Evolutionary conservation across 2,797 vertebrate species (phyloP), one percentile per base, ranked within the genome.

Genomic region (Macroramphosus scolopax): DNA sequence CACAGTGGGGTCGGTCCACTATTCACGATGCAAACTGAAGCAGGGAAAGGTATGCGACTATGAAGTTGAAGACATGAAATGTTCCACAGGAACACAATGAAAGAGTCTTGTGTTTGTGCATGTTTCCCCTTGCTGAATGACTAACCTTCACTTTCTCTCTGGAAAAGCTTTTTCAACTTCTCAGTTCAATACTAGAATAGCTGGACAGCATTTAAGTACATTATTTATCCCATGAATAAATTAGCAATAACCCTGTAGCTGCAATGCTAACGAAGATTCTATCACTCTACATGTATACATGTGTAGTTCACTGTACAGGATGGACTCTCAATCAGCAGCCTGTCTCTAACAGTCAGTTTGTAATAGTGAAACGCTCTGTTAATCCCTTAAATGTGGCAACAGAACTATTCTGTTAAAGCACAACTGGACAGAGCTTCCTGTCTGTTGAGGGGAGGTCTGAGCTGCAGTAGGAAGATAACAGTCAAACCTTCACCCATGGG

Each of bases 401-500:
- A 39, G 22, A 46, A 36, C 12, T 63, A 40, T 51, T 38, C 39
- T 24, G 44, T 63, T 26, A 78, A 60, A 36, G 24, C 48, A 37
- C 42, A 51, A 47, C 31, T 16, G 24, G 62, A 46, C 45, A 58
- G 59, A 68, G 49, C 48, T 82, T 83, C 81, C 82, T 84, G 78
- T 78, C 63, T 29, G 53, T 55, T 39, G 32, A 37, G 33, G 38
- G 38, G 50, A 4, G 43, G 49, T 28, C 35, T 14, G 62, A 47
- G 61, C 78, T 90, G 86, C 68, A 54, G 39, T 35, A 17, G 31
- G 46, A 58, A 87, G 87, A 90, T 89, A 90, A 87, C 60, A 42
- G 45, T 51, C 32, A 29, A 50, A 56, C 3, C 71, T 43, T 64
- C 62, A 38, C 76, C 68, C 68, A 30, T 9, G 51, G 63, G 59